Conservation (phyloP, 2,888 invertebrate genomes). For the Eubasilissa splendida region DNA sequence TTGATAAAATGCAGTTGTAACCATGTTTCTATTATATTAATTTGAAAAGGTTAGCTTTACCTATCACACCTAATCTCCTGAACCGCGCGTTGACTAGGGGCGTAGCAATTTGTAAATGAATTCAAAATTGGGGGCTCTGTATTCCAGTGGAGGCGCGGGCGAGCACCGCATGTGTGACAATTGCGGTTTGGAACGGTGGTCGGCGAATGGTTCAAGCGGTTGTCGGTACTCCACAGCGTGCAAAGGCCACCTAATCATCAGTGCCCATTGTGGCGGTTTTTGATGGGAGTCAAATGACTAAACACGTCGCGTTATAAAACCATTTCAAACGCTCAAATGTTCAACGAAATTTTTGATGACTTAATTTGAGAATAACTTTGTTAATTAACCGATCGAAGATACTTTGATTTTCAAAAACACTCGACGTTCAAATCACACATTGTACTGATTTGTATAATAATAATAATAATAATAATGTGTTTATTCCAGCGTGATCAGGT, state of each 20-base stretch:
- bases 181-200: constrained; percentile 14
- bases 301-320: too few relatives aligned
- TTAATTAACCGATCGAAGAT: too few relatives aligned
- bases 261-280: neutral
- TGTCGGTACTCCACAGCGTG: neutral
- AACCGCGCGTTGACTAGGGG: neutral
- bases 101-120: constrained; percentile 8
- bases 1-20: neutral
- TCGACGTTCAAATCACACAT: too few relatives aligned
- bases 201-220: neutral
- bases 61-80: neutral
- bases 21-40: too few relatives aligned
- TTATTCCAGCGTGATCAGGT: too few relatives aligned
- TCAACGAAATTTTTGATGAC: too few relatives aligned
- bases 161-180: constrained; percentile 21
- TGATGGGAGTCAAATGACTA: too few relatives aligned
- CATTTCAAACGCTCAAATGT: too few relatives aligned
- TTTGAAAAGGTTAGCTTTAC: neutral
- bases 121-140: neutral
- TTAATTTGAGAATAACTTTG: too few relatives aligned
- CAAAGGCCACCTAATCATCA: constrained; percentile 9
- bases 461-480: too few relatives aligned
- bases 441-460: too few relatives aligned
- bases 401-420: too few relatives aligned
- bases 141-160: neutral